Conservation (phyloP, 1,140 invertebrate genomes). For the Sycophaga agraensis region DNA sequence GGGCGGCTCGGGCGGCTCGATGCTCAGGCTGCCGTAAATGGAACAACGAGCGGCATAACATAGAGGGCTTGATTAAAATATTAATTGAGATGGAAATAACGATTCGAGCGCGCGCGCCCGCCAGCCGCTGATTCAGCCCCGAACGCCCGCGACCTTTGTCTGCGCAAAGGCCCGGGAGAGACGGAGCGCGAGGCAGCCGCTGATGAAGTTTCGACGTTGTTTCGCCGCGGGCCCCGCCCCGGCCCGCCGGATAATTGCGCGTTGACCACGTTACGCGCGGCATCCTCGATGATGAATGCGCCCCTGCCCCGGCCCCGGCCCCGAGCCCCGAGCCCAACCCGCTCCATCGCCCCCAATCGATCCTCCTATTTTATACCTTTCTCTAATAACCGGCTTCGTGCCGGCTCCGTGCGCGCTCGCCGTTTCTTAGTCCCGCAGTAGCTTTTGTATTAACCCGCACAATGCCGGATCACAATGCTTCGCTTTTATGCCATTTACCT, state of each 20-base stretch:
- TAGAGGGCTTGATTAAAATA: constrained; percentile 52
- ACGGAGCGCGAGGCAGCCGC: not conserved
- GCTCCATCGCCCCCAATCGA: too few relatives aligned
- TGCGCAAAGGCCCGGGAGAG: too few relatives aligned
- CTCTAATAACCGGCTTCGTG: too few relatives aligned
- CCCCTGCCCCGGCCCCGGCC: not conserved
- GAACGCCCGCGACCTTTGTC: not conserved
- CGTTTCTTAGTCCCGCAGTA: too few relatives aligned
- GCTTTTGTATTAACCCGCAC: too few relatives aligned
- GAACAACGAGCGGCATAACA: constrained; percentile 45
- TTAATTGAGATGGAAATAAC: constrained; percentile 54
- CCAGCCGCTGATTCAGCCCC: constrained; percentile 32
- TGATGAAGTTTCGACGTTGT: constrained; percentile 27
- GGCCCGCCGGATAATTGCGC: not conserved
- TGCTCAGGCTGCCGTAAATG: constrained; percentile 49
- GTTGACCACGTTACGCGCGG: constrained; percentile 18
- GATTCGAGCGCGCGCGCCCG: constrained; percentile 32
- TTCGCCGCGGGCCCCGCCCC: not conserved
- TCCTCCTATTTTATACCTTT: too few relatives aligned
- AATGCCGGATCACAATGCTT: too few relatives aligned
- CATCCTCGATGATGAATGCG: too few relatives aligned
- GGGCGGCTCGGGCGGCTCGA: constrained; percentile 38
- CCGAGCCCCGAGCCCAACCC: too few relatives aligned
- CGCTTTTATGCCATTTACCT: too few relatives aligned
- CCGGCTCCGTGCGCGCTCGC: too few relatives aligned